Percentiles rank a stretch among this genome's conserved stretches.
phyloP scores from a whole-genome alignment of 1,140 invertebrate genomes.

The Drosophila chauvacae region DNA sequence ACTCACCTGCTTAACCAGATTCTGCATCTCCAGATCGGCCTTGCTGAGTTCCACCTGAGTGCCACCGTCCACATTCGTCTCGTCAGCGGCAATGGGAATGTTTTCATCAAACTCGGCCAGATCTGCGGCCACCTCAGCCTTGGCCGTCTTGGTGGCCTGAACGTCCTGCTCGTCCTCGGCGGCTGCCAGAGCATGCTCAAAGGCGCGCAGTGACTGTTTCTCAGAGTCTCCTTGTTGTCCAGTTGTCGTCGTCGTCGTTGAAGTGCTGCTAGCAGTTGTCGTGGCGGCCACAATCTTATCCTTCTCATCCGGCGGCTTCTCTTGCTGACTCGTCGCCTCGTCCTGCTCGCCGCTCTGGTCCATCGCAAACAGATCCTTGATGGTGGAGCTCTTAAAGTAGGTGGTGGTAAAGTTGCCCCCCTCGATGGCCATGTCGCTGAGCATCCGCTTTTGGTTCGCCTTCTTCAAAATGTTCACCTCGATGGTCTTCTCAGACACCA shows the following conservation, averaged over 20 bases:
- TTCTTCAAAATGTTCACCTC: slow-evolving; percentile 99
- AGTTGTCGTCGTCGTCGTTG: neutral
- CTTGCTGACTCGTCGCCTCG: slow-evolving; percentile 85
- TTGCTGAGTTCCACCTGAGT: slow-evolving; percentile 90
- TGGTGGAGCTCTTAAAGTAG: slow-evolving; percentile 97
- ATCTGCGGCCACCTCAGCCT: slow-evolving; percentile 96
- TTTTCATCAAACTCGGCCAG: slow-evolving; percentile 98
- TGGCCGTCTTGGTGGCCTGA: slow-evolving; percentile 94
- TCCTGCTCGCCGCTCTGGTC: slow-evolving; percentile 89
- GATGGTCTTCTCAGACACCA: slow-evolving; percentile 98
- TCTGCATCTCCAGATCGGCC: slow-evolving; percentile 93
- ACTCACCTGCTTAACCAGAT: slow-evolving; percentile 92
- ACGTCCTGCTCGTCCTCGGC: slow-evolving; percentile 98
- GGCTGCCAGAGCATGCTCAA: slow-evolving; percentile 93
- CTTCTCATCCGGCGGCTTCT: slow-evolving; percentile 49
- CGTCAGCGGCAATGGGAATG: slow-evolving; percentile 92
- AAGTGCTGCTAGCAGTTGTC: slow-evolving; percentile 8
- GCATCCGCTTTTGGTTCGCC: slow-evolving; percentile 97
- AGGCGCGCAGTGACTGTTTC: slow-evolving; percentile 88
- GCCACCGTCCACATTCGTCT: slow-evolving; percentile 86
- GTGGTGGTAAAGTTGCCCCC: slow-evolving; percentile 99
- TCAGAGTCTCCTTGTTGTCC: slow-evolving; percentile 78
- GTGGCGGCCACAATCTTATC: slow-evolving; percentile 50
- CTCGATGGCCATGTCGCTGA: slow-evolving; percentile 99
- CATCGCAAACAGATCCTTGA: slow-evolving; percentile 96